Base-by-base conservation (phyloP, 1,140 invertebrate genomes). In the Odontomachus brunneus region DNA sequence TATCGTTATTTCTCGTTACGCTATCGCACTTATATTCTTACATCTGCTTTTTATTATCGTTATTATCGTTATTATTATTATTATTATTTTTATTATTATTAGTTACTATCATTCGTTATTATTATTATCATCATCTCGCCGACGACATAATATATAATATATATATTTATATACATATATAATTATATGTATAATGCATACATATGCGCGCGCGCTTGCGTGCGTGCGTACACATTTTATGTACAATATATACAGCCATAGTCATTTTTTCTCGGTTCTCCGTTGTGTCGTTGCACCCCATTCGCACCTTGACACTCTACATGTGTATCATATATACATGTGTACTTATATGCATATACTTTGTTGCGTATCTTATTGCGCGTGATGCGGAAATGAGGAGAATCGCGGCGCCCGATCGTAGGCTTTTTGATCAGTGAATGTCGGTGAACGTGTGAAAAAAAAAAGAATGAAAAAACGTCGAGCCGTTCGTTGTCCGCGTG, bases 1-100 rank as follows among this genome's bases (percentile, higher is more conserved):
- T 88, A 88, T 88, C 86, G 57, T 88, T 80, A 75, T 75, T 82
- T 81, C 33, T 80, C 69, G 22, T 73, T 73, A 86, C 53, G 48
- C 59, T 80, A 78, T 49, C 84, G 81, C 66, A 75, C 85, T 86
- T 86, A 87, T 44, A 44, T 33, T 1, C 67, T 84, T 24, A 78
- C 80, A 80, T 57, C 49, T 78, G 26, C 14, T 38, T 85, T 75
- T 65, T 67, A 85, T 74, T 67, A 82, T 19, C 44, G 19, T 74
- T 66, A 82, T 74, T 84, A 81, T 74, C 60, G 82, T 33, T 44
- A 38, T 53, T 74, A 66, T 85, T 71, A 66, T 84, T 63, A 53
- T 75, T 53, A 67, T 29, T 85, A 85, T 71, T 38, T 71, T 60
- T 81, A 84, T 38, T 83, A 69, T 57, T 55, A 66, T 24, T 82